A percentile compares a stretch with the other conserved stretches of the same genome.
Evolutionary conservation across 2,888 invertebrate species (phyloP).

Genomic region (Leptinotarsa tumamoca): DNA sequence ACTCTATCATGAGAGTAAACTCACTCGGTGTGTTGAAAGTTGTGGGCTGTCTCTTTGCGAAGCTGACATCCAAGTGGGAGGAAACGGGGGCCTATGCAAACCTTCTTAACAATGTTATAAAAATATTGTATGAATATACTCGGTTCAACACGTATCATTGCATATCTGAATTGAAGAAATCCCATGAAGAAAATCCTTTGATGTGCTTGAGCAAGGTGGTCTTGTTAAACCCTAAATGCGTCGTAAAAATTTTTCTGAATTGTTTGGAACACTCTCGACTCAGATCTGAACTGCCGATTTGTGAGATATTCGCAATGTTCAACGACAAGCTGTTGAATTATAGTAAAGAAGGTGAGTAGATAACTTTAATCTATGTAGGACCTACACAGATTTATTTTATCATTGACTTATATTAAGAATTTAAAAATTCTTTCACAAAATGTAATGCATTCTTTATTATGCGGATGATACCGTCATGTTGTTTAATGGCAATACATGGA

Average conservation of each 20-base stretch:
- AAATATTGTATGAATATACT: conserved; percentile 59
- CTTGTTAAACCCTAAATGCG: conserved; percentile 56
- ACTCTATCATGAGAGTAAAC: conserved; percentile 48
- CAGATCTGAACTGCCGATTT: conserved; percentile 61
- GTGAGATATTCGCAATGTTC: conserved; percentile 58
- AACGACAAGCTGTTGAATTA: conserved; percentile 30
- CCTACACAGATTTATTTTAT: too few relatives aligned
- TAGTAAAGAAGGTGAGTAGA: too few relatives aligned
- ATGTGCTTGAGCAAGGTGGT: conserved; percentile 58
- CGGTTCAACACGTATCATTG: conserved; percentile 56
- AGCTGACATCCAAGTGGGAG: conserved; percentile 59
- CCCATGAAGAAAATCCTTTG: conserved; percentile 60
- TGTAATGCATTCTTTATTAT: too few relatives aligned
- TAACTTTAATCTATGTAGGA: too few relatives aligned
- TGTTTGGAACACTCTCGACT: conserved; percentile 53
- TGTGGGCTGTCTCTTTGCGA: conserved; percentile 60
- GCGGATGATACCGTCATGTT: too few relatives aligned
- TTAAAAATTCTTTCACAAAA: too few relatives aligned
- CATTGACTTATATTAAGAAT: too few relatives aligned
- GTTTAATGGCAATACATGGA: too few relatives aligned
- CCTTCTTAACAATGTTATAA: conserved; percentile 58
- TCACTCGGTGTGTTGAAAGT: conserved; percentile 55
- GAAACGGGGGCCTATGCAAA: conserved; percentile 55
- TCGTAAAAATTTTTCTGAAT: conserved; percentile 63
- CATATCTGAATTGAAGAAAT: conserved; percentile 58